Evolutionary conservation across 53 echinoderm and acorn worm species (phyloP).

Genomic region (Arbacia lixula): DNA sequence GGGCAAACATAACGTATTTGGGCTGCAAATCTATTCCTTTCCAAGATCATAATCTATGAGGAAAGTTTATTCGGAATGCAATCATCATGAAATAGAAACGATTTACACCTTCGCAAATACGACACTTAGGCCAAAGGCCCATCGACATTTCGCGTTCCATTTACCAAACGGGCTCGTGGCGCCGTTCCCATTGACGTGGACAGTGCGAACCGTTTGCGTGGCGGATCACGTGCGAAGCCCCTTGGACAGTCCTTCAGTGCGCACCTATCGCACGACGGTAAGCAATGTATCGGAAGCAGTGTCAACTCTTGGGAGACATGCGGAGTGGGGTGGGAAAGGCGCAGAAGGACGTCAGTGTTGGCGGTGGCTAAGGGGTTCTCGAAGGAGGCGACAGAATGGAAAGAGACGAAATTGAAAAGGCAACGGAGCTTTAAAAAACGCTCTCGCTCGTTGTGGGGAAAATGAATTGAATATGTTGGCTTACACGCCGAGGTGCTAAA

Average conservation of each 20-base stretch:
- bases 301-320: no score
- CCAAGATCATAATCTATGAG: no score
- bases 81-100: conserved; percentile 19
- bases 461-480: conserved; percentile 33
- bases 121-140: neutral
- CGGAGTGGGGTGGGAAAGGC: no score
- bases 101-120: conserved; percentile 24
- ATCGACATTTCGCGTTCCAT: conserved; percentile 37
- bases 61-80: conserved; percentile 7
- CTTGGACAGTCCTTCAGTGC: no score
- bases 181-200: neutral
- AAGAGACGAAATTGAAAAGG: conserved; percentile 35
- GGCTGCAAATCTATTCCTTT: no score
- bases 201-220: no score
- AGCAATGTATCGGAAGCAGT: no score
- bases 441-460: conserved; percentile 30
- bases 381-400: conserved; percentile 21
- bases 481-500: conserved; percentile 8
- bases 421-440: conserved; percentile 26
- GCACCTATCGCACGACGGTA: no score
- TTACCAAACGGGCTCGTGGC: neutral
- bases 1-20: no score
- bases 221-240: no score
- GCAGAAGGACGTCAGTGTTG: no score
- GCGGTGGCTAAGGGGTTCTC: no score